Percentiles rank a stretch among this genome's conserved stretches.
Evolutionary conservation across 2,113 vertebrate genomes (phyloP).

Genomic region (Gymnogyps californianus): DNA sequence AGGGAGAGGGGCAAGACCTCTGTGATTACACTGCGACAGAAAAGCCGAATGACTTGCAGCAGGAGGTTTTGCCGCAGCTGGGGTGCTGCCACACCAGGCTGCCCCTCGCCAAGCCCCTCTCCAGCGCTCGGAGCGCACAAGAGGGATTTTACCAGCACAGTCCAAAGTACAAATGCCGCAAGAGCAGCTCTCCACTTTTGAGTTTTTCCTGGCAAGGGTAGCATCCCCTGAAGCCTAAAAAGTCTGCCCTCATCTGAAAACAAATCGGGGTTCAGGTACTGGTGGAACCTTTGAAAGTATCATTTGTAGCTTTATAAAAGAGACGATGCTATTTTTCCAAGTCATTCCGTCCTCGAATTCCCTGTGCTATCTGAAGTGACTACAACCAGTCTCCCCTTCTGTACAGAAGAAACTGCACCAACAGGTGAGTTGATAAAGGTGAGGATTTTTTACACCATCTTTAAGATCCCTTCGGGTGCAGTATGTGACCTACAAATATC

Average conservation of each 20-base stretch:
- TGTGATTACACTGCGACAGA: neutral
- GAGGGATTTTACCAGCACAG: no score
- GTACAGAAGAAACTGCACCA: neutral
- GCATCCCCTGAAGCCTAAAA: no score
- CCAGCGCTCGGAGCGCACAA: no score
- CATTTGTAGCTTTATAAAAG: neutral
- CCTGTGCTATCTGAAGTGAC: neutral
- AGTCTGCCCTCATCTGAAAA: neutral
- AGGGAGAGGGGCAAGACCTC: neutral
- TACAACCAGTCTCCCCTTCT: accelerated
- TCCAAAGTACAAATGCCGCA: no score
- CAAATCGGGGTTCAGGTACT: neutral
- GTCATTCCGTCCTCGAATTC: neutral
- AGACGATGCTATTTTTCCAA: neutral
- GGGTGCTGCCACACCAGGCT: no score
- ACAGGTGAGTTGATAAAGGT: accelerated
- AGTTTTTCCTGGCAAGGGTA: no score
- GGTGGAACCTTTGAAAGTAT: neutral
- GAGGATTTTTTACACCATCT: neutral
- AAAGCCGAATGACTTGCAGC: accelerated
- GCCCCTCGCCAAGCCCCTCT: no score
- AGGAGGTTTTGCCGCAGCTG: no score
- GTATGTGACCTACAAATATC: neutral
- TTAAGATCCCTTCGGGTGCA: neutral
- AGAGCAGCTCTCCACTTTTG: no score